Evolutionary conservation across 1,140 invertebrate genomes (phyloP).

Genomic region (Heliconius nattereri): DNA sequence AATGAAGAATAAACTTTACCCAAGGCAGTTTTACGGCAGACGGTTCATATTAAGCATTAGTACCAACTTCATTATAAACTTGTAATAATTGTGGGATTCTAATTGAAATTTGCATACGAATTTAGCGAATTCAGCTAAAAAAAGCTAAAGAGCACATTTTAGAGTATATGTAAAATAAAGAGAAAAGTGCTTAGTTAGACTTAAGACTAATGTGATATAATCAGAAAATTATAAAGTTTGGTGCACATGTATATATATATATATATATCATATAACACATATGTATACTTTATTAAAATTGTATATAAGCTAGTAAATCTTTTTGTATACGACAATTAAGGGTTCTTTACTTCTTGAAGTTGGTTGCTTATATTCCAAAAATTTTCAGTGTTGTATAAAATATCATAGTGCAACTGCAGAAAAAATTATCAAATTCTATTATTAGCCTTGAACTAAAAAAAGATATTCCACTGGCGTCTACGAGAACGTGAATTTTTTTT

Average conservation of each 20-base stretch:
- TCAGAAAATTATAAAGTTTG: conserved; percentile 13
- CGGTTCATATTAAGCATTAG: conserved; percentile 29
- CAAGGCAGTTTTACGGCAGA: conserved; percentile 29
- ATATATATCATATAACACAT: neutral
- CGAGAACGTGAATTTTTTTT: no score
- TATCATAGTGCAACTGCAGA: no score
- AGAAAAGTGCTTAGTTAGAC: neutral
- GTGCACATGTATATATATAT: neutral
- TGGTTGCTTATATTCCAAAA: no score
- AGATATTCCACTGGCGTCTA: no score
- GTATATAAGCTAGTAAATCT: no score
- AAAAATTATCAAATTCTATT: no score
- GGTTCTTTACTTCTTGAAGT: no score
- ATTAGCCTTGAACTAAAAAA: no score
- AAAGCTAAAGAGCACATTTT: neutral
- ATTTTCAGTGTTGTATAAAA: no score
- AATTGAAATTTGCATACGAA: conserved; percentile 17
- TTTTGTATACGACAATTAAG: no score
- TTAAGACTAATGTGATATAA: conserved; percentile 13
- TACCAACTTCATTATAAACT: conserved; percentile 30
- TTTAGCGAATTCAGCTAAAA: no score
- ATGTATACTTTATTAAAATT: neutral
- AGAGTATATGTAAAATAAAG: neutral
- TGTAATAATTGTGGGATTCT: conserved; percentile 27
- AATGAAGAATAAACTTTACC: conserved; percentile 32